These are phyloP conservation scores for Ivindomyrus marchei DNA, from an alignment of 2,113 vertebrate genomes.

Conservation along the genomic window DNA sequence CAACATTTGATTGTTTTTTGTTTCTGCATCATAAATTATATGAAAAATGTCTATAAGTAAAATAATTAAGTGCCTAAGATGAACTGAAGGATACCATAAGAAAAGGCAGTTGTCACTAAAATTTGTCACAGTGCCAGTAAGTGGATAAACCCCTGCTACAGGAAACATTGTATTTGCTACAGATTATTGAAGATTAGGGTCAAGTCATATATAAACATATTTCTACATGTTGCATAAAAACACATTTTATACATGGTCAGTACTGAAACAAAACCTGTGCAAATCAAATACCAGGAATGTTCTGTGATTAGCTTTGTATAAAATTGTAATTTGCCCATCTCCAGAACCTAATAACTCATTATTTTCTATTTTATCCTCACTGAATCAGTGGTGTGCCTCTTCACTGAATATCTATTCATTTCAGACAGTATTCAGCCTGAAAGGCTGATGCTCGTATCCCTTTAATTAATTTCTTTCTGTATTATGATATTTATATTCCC, in stretches of 20 bases:
- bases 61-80: not conserved
- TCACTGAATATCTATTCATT: not conserved
- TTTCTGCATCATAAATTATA: not conserved
- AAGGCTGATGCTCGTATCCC: not conserved
- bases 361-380: not conserved
- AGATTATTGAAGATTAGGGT: not conserved
- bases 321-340: not conserved
- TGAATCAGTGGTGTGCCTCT: not conserved
- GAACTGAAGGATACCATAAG: not conserved
- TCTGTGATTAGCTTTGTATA: not conserved
- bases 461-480: not conserved
- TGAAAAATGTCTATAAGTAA: not conserved
- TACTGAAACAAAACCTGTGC: not conserved
- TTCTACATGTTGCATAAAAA: not conserved
- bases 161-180: not conserved
- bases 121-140: not conserved
- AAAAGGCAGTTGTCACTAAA: not conserved
- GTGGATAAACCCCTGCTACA: not conserved
- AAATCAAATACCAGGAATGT: not conserved
- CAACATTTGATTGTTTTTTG: not conserved
- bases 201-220: not conserved
- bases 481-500: not conserved
- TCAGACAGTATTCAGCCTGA: not conserved
- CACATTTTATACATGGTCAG: not conserved
- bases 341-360: not conserved